phyloP scores from a whole-genome alignment of 1,140 invertebrate genomes.

The Leptinotarsa undecemlineata region DNA sequence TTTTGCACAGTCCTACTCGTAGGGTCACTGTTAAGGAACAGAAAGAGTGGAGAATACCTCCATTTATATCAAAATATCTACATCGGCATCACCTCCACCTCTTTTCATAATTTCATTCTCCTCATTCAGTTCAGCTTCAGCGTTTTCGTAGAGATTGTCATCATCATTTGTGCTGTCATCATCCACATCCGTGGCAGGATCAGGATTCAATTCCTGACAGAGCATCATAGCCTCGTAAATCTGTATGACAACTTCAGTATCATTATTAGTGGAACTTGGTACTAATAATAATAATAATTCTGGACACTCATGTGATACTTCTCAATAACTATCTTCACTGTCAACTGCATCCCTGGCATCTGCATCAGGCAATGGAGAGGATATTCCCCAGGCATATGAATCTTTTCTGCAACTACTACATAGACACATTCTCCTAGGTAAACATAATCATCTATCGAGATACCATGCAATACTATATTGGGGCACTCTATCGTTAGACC shows the following conservation, averaged over 20 bases:
- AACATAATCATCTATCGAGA: constrained; percentile 67
- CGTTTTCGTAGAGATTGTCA: constrained; percentile 49
- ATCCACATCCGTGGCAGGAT: constrained; percentile 47
- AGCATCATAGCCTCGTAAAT: constrained; percentile 71
- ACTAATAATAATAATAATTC: constrained; percentile 74
- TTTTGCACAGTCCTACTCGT: constrained; percentile 96
- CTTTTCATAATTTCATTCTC: constrained; percentile 29
- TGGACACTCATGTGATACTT: constrained; percentile 44
- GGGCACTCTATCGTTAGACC: constrained; percentile 76
- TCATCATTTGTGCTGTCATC: constrained; percentile 44
- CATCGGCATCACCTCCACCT: constrained; percentile 45
- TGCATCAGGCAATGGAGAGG: constrained; percentile 55
- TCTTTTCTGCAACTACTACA: constrained; percentile 68
- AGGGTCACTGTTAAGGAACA: constrained; percentile 98
- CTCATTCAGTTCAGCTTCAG: constrained; percentile 41
- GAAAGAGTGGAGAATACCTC: constrained; percentile 99
- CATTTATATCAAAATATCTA: constrained; percentile 88
- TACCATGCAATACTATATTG: constrained; percentile 73
- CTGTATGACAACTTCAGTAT: constrained; percentile 60
- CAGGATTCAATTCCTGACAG: constrained; percentile 50
- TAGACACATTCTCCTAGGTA: constrained; percentile 72
- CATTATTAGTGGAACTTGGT: constrained; percentile 54
- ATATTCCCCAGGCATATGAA: constrained; percentile 56
- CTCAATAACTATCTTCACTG: constrained; percentile 50
- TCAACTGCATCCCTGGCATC: constrained; percentile 58